Evolutionary conservation across 2,888 invertebrate genomes (phyloP).

Genomic region (Plutella xylostella): DNA sequence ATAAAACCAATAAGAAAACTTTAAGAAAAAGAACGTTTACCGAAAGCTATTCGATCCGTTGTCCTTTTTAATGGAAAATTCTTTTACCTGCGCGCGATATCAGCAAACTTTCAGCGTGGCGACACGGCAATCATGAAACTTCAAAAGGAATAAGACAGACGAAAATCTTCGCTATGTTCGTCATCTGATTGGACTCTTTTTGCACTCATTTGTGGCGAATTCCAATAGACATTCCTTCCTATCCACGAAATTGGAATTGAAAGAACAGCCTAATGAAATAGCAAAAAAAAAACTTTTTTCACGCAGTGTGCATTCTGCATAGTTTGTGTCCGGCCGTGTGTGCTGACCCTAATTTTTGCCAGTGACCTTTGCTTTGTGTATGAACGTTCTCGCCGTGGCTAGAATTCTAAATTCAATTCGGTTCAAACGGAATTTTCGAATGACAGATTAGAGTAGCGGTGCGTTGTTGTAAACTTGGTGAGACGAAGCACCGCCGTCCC

Average conservation of each 20-base stretch:
- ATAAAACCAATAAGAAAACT: conserved; percentile 55
- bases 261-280: conserved; percentile 39
- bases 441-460: neutral
- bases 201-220: conserved; percentile 22
- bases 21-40: conserved; percentile 46
- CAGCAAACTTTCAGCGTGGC: conserved; percentile 38
- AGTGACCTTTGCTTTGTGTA: conserved; percentile 12
- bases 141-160: conserved; percentile 53
- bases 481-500: neutral
- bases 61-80: conserved; percentile 57
- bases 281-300: conserved; percentile 35
- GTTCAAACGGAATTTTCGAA: neutral
- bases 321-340: conserved; percentile 27
- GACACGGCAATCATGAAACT: conserved; percentile 26
- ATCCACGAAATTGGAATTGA: conserved; percentile 37
- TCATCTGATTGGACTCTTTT: neutral
- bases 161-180: conserved; percentile 24
- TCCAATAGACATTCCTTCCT: conserved; percentile 26
- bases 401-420: neutral
- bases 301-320: conserved; percentile 21
- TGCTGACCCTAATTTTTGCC: conserved; percentile 29
- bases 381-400: neutral
- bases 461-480: neutral
- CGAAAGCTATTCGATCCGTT: conserved; percentile 45
- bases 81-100: conserved; percentile 40